Evolutionary conservation across 2,888 invertebrate genomes (phyloP), one percentile per base, ranked within the genome.

Genomic region (Deilephila porcellus): DNA sequence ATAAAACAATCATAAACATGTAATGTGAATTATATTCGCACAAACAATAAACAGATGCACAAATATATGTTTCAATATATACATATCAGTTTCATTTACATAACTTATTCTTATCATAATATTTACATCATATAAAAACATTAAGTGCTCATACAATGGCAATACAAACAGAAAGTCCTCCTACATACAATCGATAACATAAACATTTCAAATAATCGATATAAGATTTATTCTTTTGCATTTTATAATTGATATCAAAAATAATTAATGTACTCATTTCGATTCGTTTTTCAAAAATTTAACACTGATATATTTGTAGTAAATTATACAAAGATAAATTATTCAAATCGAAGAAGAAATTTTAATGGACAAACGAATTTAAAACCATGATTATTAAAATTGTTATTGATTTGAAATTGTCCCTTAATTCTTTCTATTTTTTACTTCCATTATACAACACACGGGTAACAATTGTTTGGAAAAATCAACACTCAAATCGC

Each of bases 11-110:
- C 77, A 75, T 75, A 60, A 86, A 86, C 84, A 85, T 81, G 76
- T 84, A 80, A 84, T 86, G 82, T 87, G 84, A 87, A 88, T 90
- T 92, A 88, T 93, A 93, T 92, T 93, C 85, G 89, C 91, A 90
- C 86, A 90, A 92, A 90, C 88, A 90, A 89, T 88, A 79, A 90
- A 88, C 87, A 89, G 79, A 88, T 88, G 87, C 89, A 90, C 88
- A 88, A 87, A 87, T 85, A 86, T 82, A 80, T 75, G 80, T 67
- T 77, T 70, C 78, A 77, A 80, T 86, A 85, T 83, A 82, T 82
- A 88, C 85, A 86, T 78, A 78, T 77, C 75, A 78, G 80, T 85
- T 86, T 64, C 25, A 70, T 86, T 86, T 85, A 89, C 82, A 90
- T 89, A 91, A 88, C 83, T 84, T 86, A 79, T 80, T 78, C 85